phyloP scores from a whole-genome alignment of 2,113 vertebrate genomes.

The Raja brachyura region DNA sequence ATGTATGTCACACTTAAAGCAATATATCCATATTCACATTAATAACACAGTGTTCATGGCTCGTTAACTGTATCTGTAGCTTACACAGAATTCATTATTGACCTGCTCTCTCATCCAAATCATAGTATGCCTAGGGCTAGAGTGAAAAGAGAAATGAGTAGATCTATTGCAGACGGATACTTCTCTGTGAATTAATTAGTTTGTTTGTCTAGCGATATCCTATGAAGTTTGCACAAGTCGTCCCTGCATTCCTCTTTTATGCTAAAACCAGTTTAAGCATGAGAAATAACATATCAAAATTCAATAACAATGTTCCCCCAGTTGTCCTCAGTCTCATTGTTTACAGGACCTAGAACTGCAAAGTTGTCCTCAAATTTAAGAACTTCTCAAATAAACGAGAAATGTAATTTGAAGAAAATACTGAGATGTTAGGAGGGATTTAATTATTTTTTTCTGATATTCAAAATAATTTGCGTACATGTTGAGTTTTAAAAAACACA shows the following conservation, averaged over 20 bases:
- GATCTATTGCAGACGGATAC: background rate
- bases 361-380: background rate
- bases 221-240: no score
- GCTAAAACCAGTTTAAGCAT: background rate
- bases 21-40: background rate
- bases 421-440: background rate
- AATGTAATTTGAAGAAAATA: conserved; percentile 8
- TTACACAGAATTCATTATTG: background rate
- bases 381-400: background rate
- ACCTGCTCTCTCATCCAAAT: background rate
- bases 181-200: background rate
- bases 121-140: background rate
- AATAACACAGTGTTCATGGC: background rate
- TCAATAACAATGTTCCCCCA: background rate
- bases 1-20: background rate
- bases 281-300: background rate
- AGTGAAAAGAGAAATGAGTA: background rate
- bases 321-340: background rate
- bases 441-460: background rate
- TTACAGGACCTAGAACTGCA: background rate
- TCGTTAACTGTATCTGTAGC: background rate
- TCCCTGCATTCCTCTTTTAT: background rate
- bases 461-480: background rate
- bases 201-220: conserved; percentile 6
- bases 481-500: background rate